Evolutionary conservation across 2,113 vertebrate species (phyloP).

Genomic region (Syrmaticus mikado): DNA sequence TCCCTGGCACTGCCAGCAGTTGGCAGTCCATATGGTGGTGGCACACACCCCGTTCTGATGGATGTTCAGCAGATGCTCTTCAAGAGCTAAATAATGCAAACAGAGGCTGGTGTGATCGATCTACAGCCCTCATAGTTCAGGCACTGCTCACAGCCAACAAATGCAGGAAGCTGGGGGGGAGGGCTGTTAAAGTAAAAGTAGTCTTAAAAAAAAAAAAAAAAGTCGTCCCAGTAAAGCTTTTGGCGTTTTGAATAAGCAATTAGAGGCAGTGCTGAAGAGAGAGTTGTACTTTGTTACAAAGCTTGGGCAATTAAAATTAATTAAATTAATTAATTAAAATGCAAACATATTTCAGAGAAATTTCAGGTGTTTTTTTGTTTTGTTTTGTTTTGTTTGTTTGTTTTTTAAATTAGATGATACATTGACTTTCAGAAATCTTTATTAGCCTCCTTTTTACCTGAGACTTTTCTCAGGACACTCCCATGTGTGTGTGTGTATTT

Average conservation of each 20-base stretch:
- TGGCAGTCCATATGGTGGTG: slow-evolving; percentile 66
- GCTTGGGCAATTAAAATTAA: background rate
- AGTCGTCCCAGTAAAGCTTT: background rate
- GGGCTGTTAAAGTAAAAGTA: too few relatives aligned
- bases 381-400: too few relatives aligned
- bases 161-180: background rate
- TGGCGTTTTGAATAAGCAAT: background rate
- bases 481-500: rapidly evolving
- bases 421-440: background rate
- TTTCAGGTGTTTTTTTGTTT: background rate
- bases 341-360: background rate
- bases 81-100: slow-evolving; percentile 73
- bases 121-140: slow-evolving; percentile 33
- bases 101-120: slow-evolving; percentile 54
- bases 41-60: slow-evolving; percentile 64
- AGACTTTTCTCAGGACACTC: background rate
- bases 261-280: background rate
- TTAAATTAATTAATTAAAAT: background rate
- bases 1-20: slow-evolving; percentile 50
- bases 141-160: slow-evolving; percentile 39
- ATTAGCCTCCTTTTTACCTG: background rate
- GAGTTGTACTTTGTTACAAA: background rate
- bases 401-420: background rate
- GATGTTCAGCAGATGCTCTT: slow-evolving; percentile 71
- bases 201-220: background rate